A percentile compares a stretch with the other conserved stretches of the same genome.
Conservation (phyloP, 2,888 invertebrate species). For the Nezara viridula region DNA sequence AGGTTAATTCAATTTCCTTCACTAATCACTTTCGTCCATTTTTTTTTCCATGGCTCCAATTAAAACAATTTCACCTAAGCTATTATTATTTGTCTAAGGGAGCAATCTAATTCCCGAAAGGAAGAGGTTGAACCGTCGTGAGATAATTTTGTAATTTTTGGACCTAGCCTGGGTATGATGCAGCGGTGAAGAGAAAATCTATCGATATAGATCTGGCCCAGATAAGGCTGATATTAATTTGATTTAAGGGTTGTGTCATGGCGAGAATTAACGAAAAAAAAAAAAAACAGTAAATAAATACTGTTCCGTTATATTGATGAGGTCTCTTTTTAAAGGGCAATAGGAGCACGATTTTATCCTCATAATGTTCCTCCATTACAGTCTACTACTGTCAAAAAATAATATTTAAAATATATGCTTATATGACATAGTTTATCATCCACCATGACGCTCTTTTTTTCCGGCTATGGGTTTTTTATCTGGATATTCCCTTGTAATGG, state of each 20-base stretch:
- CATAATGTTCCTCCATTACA: neutral
- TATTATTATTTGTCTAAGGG: constrained; percentile 27
- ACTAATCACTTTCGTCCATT: neutral
- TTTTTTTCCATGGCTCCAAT: neutral
- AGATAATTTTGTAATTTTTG: constrained; percentile 1
- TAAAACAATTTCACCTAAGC: constrained; percentile 13
- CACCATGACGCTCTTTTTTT: no score
- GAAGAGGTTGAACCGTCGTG: neutral
- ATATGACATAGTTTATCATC: no score
- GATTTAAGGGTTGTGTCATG: constrained; percentile 1
- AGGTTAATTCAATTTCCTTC: constrained; percentile 36
- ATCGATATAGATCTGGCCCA: neutral
- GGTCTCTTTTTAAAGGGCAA: neutral
- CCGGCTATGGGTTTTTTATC: no score
- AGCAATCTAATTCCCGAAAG: constrained; percentile 1
- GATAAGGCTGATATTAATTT: neutral
- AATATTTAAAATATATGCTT: no score
- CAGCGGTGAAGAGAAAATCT: neutral
- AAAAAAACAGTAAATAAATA: neutral
- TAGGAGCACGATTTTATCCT: neutral
- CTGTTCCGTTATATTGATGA: neutral
- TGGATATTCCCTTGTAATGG: no score
- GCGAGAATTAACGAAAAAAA: neutral
- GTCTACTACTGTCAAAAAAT: neutral
- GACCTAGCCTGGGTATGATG: neutral